Evolutionary conservation across 2,888 invertebrate species (phyloP).

Genomic region (Chloromyia formosa): DNA sequence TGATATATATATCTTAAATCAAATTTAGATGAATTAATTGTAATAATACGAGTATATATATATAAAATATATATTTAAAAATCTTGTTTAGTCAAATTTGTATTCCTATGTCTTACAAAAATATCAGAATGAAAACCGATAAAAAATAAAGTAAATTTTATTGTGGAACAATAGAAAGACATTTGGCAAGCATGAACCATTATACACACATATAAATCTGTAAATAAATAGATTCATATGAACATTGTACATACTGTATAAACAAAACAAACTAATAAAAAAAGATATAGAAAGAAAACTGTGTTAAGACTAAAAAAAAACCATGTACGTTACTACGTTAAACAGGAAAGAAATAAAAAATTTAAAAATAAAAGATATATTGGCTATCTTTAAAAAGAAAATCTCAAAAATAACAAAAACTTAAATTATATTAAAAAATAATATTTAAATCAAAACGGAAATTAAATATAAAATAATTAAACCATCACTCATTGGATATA

Average conservation of each 20-base stretch:
- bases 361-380: too few relatives aligned
- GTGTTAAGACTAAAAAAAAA: constrained; percentile 38
- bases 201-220: constrained; percentile 7
- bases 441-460: constrained; percentile 19
- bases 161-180: not conserved
- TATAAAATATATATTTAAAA: constrained; percentile 29
- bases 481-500: not conserved
- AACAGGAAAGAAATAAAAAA: too few relatives aligned
- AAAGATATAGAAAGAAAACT: constrained; percentile 20
- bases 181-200: too few relatives aligned
- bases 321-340: not conserved
- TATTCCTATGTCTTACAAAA: constrained; percentile 1
- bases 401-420: not conserved
- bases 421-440: constrained; percentile 36
- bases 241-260: constrained; percentile 33
- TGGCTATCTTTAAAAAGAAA: too few relatives aligned
- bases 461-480: constrained; percentile 3
- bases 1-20: constrained; percentile 24
- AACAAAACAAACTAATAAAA: not conserved
- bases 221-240: constrained; percentile 7
- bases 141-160: too few relatives aligned
- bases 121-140: constrained; percentile 17
- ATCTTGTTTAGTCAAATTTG: constrained; percentile 39
- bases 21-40: constrained; percentile 39
- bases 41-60: constrained; percentile 9